Percentiles rank a stretch among this genome's conserved stretches.
Evolutionary conservation across 1,140 invertebrate genomes (phyloP).

Genomic region (Ceratina australensis): DNA sequence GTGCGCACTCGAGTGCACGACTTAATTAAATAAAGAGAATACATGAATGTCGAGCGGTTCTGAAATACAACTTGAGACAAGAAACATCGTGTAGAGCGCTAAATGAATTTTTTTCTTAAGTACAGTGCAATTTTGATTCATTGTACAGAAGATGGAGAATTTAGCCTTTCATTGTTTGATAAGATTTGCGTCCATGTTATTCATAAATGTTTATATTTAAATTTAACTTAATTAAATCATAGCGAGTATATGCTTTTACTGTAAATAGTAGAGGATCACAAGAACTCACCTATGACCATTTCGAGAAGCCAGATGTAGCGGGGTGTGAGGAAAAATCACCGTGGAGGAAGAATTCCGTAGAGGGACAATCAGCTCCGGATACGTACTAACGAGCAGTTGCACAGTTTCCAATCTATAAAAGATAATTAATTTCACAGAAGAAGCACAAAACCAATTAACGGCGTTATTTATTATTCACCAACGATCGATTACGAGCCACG

Average conservation of each 20-base stretch:
- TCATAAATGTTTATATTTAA: no score
- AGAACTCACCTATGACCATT: slow-evolving; percentile 93
- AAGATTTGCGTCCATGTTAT: no score
- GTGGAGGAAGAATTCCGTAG: slow-evolving; percentile 82
- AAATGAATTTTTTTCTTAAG: neutral
- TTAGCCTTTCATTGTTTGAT: no score
- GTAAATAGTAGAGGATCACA: no score
- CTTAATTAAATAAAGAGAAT: slow-evolving; percentile 66
- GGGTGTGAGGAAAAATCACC: slow-evolving; percentile 89
- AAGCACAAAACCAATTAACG: slow-evolving; percentile 44
- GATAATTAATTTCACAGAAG: slow-evolving; percentile 41
- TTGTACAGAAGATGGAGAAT: no score
- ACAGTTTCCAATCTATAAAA: slow-evolving; percentile 90
- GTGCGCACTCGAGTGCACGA: slow-evolving; percentile 42
- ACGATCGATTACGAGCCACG: slow-evolving; percentile 4
- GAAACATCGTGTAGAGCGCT: neutral
- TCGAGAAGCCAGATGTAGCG: slow-evolving; percentile 94
- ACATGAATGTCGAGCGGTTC: neutral
- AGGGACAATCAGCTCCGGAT: slow-evolving; percentile 88
- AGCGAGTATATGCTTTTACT: no score
- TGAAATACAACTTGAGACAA: neutral
- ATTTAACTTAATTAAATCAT: no score
- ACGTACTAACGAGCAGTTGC: slow-evolving; percentile 89
- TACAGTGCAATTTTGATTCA: no score
- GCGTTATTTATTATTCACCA: slow-evolving; percentile 32